Evolutionary conservation across 2,888 invertebrate genomes (phyloP).

Genomic region (Leptinotarsa rubiginosa): DNA sequence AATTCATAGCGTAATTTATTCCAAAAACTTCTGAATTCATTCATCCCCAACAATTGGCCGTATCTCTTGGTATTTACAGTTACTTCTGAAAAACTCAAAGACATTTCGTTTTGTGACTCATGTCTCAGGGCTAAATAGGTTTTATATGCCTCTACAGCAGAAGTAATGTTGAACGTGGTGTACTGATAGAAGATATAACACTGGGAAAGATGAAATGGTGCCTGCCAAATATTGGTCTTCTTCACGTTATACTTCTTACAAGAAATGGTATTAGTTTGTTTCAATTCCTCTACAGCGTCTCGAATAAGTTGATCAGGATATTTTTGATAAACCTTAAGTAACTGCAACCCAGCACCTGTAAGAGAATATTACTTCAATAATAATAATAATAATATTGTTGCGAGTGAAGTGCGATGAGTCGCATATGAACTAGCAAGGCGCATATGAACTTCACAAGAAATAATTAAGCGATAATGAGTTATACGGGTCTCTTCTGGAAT

Average conservation of each 20-base stretch:
- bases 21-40: constrained; percentile 48
- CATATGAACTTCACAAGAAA: too few relatives aligned
- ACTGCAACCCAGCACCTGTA: constrained; percentile 73
- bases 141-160: constrained; percentile 48
- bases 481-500: too few relatives aligned
- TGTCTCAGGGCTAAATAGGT: constrained; percentile 38
- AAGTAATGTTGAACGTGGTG: constrained; percentile 46
- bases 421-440: too few relatives aligned
- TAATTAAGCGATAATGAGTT: too few relatives aligned
- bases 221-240: constrained; percentile 44
- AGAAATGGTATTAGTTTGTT: constrained; percentile 54
- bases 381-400: too few relatives aligned
- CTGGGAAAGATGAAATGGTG: constrained; percentile 64
- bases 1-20: constrained; percentile 61
- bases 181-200: constrained; percentile 63
- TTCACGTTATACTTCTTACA: constrained; percentile 21
- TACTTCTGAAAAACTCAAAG: constrained; percentile 28
- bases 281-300: constrained; percentile 72
- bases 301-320: constrained; percentile 76
- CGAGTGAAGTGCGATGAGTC: too few relatives aligned
- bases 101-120: background rate
- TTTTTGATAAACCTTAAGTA: constrained; percentile 79
- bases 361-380: background rate
- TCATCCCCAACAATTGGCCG: constrained; percentile 50
- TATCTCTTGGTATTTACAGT: constrained; percentile 42